phyloP scores from a whole-genome alignment of 1,140 invertebrate species.

The Eueides isabella region DNA sequence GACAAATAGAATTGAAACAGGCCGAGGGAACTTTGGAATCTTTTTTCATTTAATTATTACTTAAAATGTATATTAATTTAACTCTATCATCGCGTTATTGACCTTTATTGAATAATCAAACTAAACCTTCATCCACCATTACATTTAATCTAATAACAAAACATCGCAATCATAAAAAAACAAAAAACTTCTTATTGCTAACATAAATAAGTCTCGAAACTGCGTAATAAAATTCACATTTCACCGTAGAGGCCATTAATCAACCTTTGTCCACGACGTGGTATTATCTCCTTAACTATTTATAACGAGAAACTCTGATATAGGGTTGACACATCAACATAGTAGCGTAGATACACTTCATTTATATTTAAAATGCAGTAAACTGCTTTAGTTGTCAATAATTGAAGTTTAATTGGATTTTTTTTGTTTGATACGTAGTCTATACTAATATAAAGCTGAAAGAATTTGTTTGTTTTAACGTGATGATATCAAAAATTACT shows the following conservation, averaged over 20 bases:
- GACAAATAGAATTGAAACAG: too few species aligned
- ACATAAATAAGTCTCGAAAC: constrained; percentile 17
- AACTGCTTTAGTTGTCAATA: constrained; percentile 5
- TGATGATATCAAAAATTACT: too few species aligned
- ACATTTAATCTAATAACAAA: background rate
- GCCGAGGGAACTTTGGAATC: too few species aligned
- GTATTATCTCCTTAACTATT: constrained; percentile 40
- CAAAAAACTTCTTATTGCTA: background rate
- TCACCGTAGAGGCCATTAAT: constrained; percentile 35
- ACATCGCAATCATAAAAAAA: background rate
- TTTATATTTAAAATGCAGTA: background rate
- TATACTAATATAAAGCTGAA: background rate
- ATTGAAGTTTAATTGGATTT: background rate
- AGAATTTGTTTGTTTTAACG: background rate
- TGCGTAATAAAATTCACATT: constrained; percentile 28
- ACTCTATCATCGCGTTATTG: too few species aligned
- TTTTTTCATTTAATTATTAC: too few species aligned
- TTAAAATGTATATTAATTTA: too few species aligned
- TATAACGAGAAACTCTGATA: constrained; percentile 34
- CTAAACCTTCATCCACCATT: background rate
- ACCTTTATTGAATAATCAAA: too few species aligned
- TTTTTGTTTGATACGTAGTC: background rate
- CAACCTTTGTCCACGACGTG: constrained; percentile 38
- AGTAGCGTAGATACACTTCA: background rate
- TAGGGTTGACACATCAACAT: constrained; percentile 26